These are phyloP conservation scores for Sinonovacula constricta DNA, from an alignment of 1,140 invertebrate genomes.

Conservation along the genomic window DNA sequence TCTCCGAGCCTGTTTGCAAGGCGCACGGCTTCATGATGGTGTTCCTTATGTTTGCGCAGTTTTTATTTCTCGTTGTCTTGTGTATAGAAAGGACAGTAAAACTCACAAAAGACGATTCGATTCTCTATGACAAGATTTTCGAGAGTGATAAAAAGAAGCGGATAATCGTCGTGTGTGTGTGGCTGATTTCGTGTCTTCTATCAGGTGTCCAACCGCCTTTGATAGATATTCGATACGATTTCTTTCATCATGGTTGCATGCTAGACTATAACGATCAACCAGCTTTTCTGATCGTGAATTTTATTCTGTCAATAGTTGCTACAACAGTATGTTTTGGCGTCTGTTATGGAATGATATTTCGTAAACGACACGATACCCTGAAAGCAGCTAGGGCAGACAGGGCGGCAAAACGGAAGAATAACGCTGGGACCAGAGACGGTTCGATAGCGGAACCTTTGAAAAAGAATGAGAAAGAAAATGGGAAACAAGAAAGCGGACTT, in stretches of 20 bases:
- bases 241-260: constrained; percentile 28
- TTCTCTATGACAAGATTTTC: constrained; percentile 13
- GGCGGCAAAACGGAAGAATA: background rate
- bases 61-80: constrained; percentile 19
- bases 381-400: background rate
- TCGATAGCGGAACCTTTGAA: background rate
- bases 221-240: constrained; percentile 14
- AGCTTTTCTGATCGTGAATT: constrained; percentile 26
- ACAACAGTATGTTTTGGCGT: constrained; percentile 1
- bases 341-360: constrained; percentile 28
- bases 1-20: constrained; percentile 33
- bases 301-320: constrained; percentile 14
- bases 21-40: constrained; percentile 33
- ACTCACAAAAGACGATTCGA: background rate
- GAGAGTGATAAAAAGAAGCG: constrained; percentile 2
- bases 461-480: background rate
- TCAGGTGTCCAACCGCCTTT: constrained; percentile 13
- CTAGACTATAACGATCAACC: constrained; percentile 10
- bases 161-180: background rate
- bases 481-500: background rate
- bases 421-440: no score
- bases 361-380: constrained; percentile 3
- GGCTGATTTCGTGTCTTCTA: background rate
- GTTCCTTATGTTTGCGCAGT: constrained; percentile 18
- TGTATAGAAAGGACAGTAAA: constrained; percentile 31